A percentile compares a stretch with the other conserved stretches of the same genome.
phyloP scores from a whole-genome alignment of 2,888 invertebrate genomes.

The Suillia variegata region DNA sequence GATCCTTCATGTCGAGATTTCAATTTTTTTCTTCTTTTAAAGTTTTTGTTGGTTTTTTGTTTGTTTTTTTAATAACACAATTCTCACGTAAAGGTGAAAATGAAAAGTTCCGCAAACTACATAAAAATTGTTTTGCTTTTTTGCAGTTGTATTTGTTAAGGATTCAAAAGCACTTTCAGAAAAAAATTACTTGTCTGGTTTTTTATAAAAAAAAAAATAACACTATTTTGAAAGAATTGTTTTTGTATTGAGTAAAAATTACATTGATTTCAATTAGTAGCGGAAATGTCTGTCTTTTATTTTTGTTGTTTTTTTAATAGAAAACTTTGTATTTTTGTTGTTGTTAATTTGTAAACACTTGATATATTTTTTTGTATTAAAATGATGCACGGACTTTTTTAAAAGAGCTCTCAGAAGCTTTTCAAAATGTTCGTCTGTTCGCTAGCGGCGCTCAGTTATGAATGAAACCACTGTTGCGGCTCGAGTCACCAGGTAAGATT shows the following conservation, averaged over 20 bases:
- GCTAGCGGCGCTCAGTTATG: slow-evolving; percentile 58
- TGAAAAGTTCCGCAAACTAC: background rate
- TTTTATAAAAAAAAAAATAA: background rate
- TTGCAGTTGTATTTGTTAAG: too few species aligned
- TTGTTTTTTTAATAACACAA: slow-evolving; percentile 15
- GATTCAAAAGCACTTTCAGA: too few species aligned
- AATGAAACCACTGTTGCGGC: slow-evolving; percentile 54
- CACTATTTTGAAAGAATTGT: background rate
- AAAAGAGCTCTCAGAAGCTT: too few species aligned
- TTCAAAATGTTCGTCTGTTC: slow-evolving; percentile 51
- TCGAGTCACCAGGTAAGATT: slow-evolving; percentile 46
- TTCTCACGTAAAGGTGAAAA: slow-evolving; percentile 17
- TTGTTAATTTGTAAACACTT: too few species aligned
- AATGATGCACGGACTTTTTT: too few species aligned
- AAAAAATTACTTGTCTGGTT: too few species aligned
- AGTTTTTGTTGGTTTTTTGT: too few species aligned
- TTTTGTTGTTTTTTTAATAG: too few species aligned
- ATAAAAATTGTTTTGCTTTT: slow-evolving; percentile 10
- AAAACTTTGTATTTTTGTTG: too few species aligned
- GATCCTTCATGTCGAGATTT: slow-evolving; percentile 66
- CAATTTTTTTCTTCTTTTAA: slow-evolving; percentile 9
- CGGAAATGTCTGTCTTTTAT: too few species aligned
- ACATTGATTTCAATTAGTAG: background rate
- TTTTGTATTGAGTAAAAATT: background rate
- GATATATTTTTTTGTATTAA: too few species aligned